Base-by-base conservation (phyloP, 1,140 invertebrate species). In the Trichoplusia ni region DNA sequence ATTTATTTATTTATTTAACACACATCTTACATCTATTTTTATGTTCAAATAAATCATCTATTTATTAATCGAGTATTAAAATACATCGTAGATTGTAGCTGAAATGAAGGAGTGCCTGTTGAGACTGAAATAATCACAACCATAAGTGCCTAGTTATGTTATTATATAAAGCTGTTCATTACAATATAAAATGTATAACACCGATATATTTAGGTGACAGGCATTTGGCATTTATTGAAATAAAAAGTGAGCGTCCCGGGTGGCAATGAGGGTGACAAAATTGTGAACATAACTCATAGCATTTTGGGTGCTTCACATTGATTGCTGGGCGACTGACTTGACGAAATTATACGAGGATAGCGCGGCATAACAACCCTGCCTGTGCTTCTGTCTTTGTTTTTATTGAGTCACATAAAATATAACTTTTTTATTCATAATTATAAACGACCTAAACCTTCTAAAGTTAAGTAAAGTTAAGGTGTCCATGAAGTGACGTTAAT, bases 251-350 rank as follows among this genome's bases (percentile, higher is more conserved):
- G 58, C 53, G 67, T 63, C 29, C 23, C 42, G 56, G 58, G 27
- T 56, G 56, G 49, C 31, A 23, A 44, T 44, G 54, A 64, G 59
- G 63, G 60, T 66, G 61, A 64, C 23, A 53, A 67, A 67, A 67
- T 64, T 67, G 56, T 64, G 35, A 51, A 64, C 64, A 73, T 73
- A 69, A 73, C 47, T 67, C 64, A 64, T 37, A 60, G 54, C 54
- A 60, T 67, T 58, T 56, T 11, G 18, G 40, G 49, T 42, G 25
- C 42, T 38, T 47, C 60, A 64, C 63, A 53, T 63, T 63, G 63
- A 70, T 66, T 54, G 49, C 38, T 18, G 42, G 54, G 47, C 46
- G 37, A 42, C 31, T 27, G 27, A 31, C 19, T 37, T 33, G 56
- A 54, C 13, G 27, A 58, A 42, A 58, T 58, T 44, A 42, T 42